Conservation (phyloP, 2,888 invertebrate genomes). For the Alviniconcha strummeri region DNA sequence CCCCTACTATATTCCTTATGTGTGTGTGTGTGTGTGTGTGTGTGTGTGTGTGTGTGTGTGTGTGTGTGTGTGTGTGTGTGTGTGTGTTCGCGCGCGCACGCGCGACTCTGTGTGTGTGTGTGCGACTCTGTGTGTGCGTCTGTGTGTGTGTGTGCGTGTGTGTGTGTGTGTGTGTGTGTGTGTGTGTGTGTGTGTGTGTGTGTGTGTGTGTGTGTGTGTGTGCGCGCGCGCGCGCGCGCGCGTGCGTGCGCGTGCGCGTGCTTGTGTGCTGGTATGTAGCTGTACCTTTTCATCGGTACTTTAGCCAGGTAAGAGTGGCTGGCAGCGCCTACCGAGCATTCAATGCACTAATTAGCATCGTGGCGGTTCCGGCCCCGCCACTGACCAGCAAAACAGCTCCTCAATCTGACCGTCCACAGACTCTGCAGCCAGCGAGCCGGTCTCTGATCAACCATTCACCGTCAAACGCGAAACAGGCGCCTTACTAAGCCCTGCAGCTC, state of each 20-base stretch:
- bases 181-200: constrained; percentile 11
- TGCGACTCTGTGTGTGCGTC: background rate
- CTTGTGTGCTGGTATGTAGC: background rate
- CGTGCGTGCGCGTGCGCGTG: background rate
- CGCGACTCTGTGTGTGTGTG: background rate
- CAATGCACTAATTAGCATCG: no score
- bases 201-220: constrained; percentile 11
- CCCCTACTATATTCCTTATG: no score
- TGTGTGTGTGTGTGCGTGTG: constrained; percentile 6
- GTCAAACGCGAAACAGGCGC: no score
- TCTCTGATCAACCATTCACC: no score
- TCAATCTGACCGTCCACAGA: no score
- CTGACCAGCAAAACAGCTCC: no score
- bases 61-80: constrained; percentile 3
- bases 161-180: constrained; percentile 11
- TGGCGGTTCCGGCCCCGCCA: no score
- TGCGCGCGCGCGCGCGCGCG: background rate
- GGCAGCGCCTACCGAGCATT: no score
- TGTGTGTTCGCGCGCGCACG: background rate
- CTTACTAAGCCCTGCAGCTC: no score
- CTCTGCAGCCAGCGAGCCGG: no score
- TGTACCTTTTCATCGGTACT: no score
- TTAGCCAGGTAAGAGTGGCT: no score
- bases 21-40: constrained; percentile 15
- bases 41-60: constrained; percentile 15